Base-by-base conservation (phyloP, 35 echinoderm and acorn worm genomes). In the Amphiura filiformis region DNA sequence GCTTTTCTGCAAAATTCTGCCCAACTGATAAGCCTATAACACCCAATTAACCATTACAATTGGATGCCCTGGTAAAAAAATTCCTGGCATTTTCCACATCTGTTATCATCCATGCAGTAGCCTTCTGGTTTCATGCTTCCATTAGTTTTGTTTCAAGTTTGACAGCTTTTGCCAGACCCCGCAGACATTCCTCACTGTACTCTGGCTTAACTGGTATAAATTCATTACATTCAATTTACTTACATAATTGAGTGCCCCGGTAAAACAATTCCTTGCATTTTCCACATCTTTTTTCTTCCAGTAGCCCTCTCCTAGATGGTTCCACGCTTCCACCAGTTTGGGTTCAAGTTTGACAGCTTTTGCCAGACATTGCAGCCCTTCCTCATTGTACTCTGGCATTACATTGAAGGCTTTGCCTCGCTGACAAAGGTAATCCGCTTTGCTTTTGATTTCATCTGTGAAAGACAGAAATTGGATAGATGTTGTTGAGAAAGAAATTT, bases 231-330 rank as follows among this genome's bases (percentile, higher is more conserved):
- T n/a, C n/a, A n/a, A n/a, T n/a, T n/a, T n/a, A 80, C 93, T 94
- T 77, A 99, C 96, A 99, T 99, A 86, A 81, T 93, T 92, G 31
- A 99, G 90, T 4, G 96, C 96, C 57, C 96, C 96, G 34, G 85
- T 93, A 31, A 99, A 99, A 64, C 96, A 99, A 49, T 99, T 99
- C 88, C 83, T 94, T 36, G 96, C 96, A 65, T 87, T 80, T 37
- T 93, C 86, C 30, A 99, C 52, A 80, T 99, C 96, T 77, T 95
- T 98, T 23, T 99, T 99, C 87, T 99, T 99, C 96, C 96, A 99
- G 87, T 99, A 99, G 37, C 93, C 92, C 79, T 99, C 96, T 32
- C 96, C 96, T 0, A 99, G 86, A 38, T 99, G 90, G 77, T 99
- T 99, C 96, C 96, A 99, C 23, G 96, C 96, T 65, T 99, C 96